Evolutionary conservation across 1,140 invertebrate species (phyloP), one percentile per base, ranked within the genome.

Genomic region (Mamestra configurata): DNA sequence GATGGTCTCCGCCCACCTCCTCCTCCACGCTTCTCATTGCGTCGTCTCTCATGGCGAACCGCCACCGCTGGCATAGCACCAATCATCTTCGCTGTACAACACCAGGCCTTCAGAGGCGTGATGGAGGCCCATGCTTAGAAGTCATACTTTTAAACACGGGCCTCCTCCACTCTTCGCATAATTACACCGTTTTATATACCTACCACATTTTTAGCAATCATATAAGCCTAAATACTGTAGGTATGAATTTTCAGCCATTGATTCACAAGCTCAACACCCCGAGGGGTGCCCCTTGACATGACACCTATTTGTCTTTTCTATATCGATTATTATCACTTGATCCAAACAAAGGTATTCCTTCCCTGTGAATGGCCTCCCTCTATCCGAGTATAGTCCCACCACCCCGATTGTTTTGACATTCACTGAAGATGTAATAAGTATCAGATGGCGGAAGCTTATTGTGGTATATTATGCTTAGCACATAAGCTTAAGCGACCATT

Each of bases 51-150:
- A 93, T 98, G 97, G 89, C 97, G 96, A 40, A 98, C 97, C 18
- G 97, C 97, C 92, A 98, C 97, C 81, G 97, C 97, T 92, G 97
- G 97, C 97, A 98, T 98, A 68, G 97, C 97, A 82, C 97, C 97
- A 88, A 98, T 98, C 97, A 98, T 98, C 91, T 96, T 97, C 84
- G 88, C 92, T 92, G 89, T 79, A 76, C 46, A 57, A 61, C 18
- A 49, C 22, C 37, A 76, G 27, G 37, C 64, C 64, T 68, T 68
- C 64, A 68, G 37, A 43, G 40, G 64, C 64, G 40, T 43, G 64
- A 68, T 46, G 64, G 64, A 68, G 64, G 64, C 64, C 64, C 64
- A 68, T 68, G 64, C 31, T 68, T 68, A 68, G 64, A 68, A 68
- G 64, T 46, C 40, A 46, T 46, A 20, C 64, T 68, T 68, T 68